These are phyloP conservation scores for Monoplex corrugatus DNA, from an alignment of 2,888 invertebrate genomes.

Conservation along the genomic window DNA sequence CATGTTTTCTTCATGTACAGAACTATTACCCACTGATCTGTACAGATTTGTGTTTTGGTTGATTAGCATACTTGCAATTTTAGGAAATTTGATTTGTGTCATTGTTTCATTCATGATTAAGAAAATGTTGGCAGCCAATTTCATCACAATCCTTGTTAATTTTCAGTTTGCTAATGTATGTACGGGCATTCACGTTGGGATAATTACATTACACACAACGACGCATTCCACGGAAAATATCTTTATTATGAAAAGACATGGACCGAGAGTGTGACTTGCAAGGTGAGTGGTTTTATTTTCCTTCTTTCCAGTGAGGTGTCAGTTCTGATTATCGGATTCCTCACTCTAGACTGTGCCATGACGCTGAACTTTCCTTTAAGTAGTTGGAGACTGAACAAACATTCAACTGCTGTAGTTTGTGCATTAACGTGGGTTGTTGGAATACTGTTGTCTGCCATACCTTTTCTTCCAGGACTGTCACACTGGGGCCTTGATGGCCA, in stretches of 20 bases:
- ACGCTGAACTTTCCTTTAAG: not conserved
- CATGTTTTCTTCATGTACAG: not conserved
- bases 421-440: not conserved
- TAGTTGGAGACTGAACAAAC: not conserved
- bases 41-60: not conserved
- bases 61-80: not conserved
- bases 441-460: not conserved
- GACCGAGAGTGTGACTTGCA: not conserved
- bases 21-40: not conserved
- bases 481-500: not conserved
- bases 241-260: not conserved
- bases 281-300: not conserved
- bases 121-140: not conserved
- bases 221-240: not conserved
- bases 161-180: not conserved
- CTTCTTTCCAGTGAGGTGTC: not conserved
- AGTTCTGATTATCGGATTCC: not conserved
- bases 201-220: not conserved
- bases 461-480: not conserved
- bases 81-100: not conserved
- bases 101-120: not conserved
- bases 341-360: not conserved
- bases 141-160: not conserved
- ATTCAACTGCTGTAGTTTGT: not conserved
- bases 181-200: not conserved